Conservation (phyloP, 37 sponge, comb jelly and placozoan species). For the Oscarella lobularis region DNA sequence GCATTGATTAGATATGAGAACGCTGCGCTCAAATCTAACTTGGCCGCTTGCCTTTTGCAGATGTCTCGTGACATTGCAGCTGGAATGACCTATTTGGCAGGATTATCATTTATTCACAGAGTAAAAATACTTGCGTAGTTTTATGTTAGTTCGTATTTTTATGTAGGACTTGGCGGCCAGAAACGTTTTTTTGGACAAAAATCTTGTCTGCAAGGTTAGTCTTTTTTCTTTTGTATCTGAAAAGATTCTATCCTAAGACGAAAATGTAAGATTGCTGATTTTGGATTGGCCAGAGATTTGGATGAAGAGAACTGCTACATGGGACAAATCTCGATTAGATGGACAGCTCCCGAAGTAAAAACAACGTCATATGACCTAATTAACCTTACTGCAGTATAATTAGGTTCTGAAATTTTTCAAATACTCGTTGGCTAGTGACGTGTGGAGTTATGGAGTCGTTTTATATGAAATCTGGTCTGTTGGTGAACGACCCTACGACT, state of each 20-base stretch:
- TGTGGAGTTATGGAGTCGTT: constrained; percentile 1
- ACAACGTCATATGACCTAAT: background rate
- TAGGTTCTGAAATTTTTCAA: background rate
- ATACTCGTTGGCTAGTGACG: background rate
- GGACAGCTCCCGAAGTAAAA: background rate
- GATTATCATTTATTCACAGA: background rate
- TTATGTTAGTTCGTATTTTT: background rate
- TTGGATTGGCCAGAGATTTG: background rate
- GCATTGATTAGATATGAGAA: too few species aligned
- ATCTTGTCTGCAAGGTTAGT: background rate
- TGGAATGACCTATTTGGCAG: background rate
- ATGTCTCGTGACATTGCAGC: background rate
- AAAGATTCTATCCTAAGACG: too few species aligned
- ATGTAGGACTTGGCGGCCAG: background rate
- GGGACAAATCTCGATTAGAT: background rate
- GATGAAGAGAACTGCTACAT: background rate
- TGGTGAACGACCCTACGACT: background rate
- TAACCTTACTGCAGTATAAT: background rate
- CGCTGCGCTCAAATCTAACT: too few species aligned
- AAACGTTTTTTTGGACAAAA: background rate
- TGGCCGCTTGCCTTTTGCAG: too few species aligned
- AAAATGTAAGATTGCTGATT: background rate
- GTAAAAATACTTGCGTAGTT: background rate
- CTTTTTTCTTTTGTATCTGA: too few species aligned
- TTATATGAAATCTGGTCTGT: background rate